phyloP scores from a whole-genome alignment of 2,113 vertebrate genomes.

The Scalopus aquaticus region DNA sequence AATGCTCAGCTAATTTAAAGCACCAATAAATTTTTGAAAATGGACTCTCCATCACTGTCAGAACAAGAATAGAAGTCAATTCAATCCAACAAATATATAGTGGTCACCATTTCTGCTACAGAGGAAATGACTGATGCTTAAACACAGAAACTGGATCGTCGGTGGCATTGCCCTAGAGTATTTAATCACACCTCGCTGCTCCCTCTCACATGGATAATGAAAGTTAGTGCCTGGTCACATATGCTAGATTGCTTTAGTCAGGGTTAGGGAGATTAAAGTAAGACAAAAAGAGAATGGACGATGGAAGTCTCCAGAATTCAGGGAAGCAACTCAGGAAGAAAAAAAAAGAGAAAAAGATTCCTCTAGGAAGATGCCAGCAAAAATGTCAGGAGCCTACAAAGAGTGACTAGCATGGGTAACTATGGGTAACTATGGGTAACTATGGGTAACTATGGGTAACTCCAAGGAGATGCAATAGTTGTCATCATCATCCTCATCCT shows the following conservation, averaged over 20 bases:
- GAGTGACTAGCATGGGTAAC: background rate
- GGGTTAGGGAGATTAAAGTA: background rate
- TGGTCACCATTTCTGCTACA: background rate
- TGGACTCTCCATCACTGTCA: constrained; percentile 37
- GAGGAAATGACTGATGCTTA: background rate
- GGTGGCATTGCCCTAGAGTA: background rate
- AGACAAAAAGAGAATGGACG: background rate
- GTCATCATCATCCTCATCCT: background rate
- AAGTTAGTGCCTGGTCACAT: background rate
- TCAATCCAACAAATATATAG: background rate
- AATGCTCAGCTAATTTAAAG: constrained; percentile 42
- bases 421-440: no score
- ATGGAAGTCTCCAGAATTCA: background rate
- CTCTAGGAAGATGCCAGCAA: background rate
- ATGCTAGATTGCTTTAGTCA: background rate
- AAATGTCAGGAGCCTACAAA: background rate
- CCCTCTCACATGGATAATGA: background rate
- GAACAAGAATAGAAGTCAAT: constrained; percentile 39
- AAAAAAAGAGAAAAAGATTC: background rate
- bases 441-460: no score
- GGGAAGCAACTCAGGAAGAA: background rate
- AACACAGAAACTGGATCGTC: background rate
- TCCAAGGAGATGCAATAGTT: background rate
- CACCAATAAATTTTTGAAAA: constrained; percentile 31
- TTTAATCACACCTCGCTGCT: background rate